phyloP scores from a whole-genome alignment of 2,113 vertebrate species.

The Pyxicephalus adspersus region DNA sequence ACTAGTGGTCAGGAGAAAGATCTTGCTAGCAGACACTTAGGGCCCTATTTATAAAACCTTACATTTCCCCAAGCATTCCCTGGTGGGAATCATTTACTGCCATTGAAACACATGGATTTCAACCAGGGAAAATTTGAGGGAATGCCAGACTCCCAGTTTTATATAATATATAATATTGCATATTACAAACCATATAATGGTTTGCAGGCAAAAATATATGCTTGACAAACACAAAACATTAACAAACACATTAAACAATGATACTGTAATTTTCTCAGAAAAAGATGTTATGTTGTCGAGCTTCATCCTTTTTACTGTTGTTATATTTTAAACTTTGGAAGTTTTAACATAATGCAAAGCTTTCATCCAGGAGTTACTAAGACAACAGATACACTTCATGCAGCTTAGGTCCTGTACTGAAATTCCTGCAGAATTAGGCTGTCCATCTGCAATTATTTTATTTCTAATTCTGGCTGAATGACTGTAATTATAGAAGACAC shows the following conservation, averaged over 20 bases:
- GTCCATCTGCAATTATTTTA: background rate
- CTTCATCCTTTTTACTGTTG: background rate
- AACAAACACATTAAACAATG: background rate
- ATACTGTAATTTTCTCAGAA: background rate
- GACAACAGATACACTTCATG: background rate
- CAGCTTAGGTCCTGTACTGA: background rate
- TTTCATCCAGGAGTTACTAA: conserved; percentile 8
- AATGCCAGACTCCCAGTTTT: too few species aligned
- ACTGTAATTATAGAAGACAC: conserved; percentile 13
- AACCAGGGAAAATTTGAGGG: too few species aligned
- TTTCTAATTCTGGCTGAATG: background rate
- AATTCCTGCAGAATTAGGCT: background rate
- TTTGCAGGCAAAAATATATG: too few species aligned
- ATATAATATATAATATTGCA: too few species aligned
- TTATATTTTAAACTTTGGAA: background rate
- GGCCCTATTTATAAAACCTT: too few species aligned
- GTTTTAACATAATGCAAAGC: background rate
- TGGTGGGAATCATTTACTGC: too few species aligned
- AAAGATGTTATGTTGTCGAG: background rate
- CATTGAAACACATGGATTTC: too few species aligned
- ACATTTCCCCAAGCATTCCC: too few species aligned
- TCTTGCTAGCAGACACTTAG: too few species aligned
- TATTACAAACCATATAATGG: too few species aligned
- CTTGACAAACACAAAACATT: too few species aligned
- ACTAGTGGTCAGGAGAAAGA: too few species aligned